A percentile compares a stretch with the other conserved stretches of the same genome.
phyloP scores from a whole-genome alignment of 2,797 vertebrate genomes.

The Natrix natrix region DNA sequence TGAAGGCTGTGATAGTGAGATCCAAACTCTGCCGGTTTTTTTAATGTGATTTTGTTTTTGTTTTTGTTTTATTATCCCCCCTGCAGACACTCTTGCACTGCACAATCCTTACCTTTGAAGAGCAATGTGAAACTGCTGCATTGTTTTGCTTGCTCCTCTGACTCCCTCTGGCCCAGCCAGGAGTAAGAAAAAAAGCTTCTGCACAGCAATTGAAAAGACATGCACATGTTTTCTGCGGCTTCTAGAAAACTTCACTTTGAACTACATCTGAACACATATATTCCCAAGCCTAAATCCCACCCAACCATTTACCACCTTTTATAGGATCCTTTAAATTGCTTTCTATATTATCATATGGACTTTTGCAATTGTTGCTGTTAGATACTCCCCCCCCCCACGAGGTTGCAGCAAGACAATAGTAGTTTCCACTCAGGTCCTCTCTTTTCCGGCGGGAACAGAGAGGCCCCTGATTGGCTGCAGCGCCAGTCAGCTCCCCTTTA shows the following conservation, averaged over 20 bases:
- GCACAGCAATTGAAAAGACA: neutral
- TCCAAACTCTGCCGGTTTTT: neutral
- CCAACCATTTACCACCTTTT: neutral
- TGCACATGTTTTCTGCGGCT: neutral
- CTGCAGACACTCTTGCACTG: neutral
- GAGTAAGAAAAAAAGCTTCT: neutral
- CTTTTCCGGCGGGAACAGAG: no score
- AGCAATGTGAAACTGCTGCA: neutral
- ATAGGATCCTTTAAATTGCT: neutral
- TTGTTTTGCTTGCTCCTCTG: neutral
- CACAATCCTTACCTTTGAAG: neutral
- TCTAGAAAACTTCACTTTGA: neutral
- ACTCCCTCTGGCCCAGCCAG: neutral
- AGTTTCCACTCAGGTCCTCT: no score
- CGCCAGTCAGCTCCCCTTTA: no score
- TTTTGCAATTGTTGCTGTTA: neutral
- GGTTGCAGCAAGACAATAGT: no score
- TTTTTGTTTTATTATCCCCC: neutral
- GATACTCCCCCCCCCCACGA: no score
- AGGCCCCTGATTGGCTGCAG: no score
- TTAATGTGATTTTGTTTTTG: neutral
- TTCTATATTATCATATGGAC: neutral
- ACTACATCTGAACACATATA: neutral
- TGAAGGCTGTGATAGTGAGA: neutral
- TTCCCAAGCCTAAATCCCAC: neutral